A percentile compares a stretch with the other conserved stretches of the same genome.
phyloP scores from a whole-genome alignment of 35 echinoderm and acorn worm genomes.

The Apostichopus japonicus region DNA sequence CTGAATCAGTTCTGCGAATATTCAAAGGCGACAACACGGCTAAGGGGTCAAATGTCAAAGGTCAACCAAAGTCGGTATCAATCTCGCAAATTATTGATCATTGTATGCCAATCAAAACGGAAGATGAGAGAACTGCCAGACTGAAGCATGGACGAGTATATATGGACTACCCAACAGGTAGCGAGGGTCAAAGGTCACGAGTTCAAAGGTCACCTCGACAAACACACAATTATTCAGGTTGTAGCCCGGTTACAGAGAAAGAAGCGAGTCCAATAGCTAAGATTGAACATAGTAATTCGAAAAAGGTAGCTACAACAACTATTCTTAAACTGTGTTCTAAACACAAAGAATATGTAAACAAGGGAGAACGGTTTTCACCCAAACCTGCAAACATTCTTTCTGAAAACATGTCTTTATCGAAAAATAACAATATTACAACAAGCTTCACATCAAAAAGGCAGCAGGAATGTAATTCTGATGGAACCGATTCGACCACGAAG shows the following conservation, averaged over 20 bases:
- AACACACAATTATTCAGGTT: not conserved
- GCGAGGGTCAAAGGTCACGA: not conserved
- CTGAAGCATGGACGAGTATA: not conserved
- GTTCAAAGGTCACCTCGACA: slow-evolving; percentile 26
- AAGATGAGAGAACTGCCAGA: not conserved
- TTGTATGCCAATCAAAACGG: not conserved
- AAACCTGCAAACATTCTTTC: not conserved
- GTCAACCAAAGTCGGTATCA: not conserved
- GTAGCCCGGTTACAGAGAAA: not conserved
- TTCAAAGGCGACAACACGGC: not conserved
- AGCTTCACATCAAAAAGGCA: too few relatives aligned
- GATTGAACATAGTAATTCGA: not conserved
- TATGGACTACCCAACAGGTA: not conserved
- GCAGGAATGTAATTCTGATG: too few relatives aligned
- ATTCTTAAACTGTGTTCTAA: slow-evolving; percentile 3
- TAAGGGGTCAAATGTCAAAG: not conserved
- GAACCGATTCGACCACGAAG: too few relatives aligned
- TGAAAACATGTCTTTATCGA: not conserved
- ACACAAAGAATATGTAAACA: not conserved
- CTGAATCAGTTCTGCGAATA: slow-evolving; percentile 11
- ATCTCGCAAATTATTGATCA: slow-evolving; percentile 22
- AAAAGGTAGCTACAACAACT: not conserved
- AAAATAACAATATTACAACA: too few relatives aligned
- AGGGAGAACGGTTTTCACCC: not conserved
- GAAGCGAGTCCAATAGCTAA: not conserved